These are phyloP conservation scores for Gallinago solitaria DNA, from an alignment of 2,797 vertebrate genomes.

Conservation along the genomic window DNA sequence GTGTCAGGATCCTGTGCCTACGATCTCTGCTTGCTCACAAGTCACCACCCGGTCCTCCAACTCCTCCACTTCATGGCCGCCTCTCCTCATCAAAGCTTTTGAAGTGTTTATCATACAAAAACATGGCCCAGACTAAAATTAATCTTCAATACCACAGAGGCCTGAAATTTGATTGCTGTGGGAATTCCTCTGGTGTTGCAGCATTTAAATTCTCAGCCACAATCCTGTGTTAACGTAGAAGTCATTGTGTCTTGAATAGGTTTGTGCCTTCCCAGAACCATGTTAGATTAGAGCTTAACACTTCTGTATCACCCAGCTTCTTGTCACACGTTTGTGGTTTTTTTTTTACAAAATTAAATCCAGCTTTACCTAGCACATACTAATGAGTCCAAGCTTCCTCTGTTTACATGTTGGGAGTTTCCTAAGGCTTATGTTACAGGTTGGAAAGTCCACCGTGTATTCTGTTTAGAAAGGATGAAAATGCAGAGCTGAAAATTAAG, in stretches of 20 bases:
- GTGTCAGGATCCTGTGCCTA: not conserved
- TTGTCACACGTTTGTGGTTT: not conserved
- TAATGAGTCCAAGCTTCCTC: not conserved
- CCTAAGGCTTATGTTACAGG: not conserved
- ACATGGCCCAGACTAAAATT: not conserved
- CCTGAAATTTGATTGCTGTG: conserved; percentile 3
- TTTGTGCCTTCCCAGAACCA: conserved; percentile 25
- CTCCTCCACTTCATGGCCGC: not conserved
- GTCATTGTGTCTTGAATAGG: not conserved
- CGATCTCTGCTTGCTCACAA: not conserved
- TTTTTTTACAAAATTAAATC: not conserved
- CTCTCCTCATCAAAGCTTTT: not conserved
- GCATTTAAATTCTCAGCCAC: conserved; percentile 43
- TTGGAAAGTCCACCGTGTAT: not conserved
- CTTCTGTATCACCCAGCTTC: not conserved
- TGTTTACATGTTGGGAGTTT: not conserved
- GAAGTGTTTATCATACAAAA: conserved; percentile 25
- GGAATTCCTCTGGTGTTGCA: not conserved
- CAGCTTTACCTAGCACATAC: not conserved
- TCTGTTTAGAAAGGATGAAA: not conserved
- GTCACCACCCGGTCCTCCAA: not conserved
- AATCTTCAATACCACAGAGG: not conserved
- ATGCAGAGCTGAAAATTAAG: conserved; percentile 12
- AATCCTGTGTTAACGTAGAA: not conserved
- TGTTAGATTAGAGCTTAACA: conserved; percentile 33